phyloP scores from a whole-genome alignment of 2,888 invertebrate species.

The Eupithecia centaureata region DNA sequence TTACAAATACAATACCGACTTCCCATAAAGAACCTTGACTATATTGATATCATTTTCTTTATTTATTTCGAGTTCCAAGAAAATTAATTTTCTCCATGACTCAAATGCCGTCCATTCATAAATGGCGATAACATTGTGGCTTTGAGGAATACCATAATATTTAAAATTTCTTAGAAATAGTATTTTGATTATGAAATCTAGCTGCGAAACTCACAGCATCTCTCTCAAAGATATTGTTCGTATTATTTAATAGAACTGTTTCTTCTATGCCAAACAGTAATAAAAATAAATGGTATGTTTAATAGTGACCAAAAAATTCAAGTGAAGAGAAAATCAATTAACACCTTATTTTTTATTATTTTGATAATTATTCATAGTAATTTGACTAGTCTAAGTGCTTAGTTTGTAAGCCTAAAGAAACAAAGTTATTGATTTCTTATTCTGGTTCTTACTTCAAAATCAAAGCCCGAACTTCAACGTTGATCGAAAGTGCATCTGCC shows the following conservation, averaged over 20 bases:
- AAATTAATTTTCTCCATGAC: neutral
- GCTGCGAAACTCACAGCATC: neutral
- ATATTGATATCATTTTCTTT: neutral
- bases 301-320: no score
- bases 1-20: no score
- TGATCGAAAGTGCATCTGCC: conserved; percentile 16
- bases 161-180: neutral
- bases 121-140: neutral
- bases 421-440: neutral
- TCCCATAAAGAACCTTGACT: neutral
- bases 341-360: no score
- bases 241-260: neutral
- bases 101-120: neutral
- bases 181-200: neutral
- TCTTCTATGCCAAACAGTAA: no score
- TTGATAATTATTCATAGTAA: no score
- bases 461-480: conserved; percentile 1
- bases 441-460: neutral
- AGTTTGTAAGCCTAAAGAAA: no score
- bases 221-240: neutral
- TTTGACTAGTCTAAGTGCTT: no score
- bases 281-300: no score
- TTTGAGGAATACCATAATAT: neutral
- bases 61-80: neutral
- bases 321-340: no score